Evolutionary conservation across 2,113 vertebrate genomes (phyloP), one percentile per base, ranked within the genome.

Genomic region (Phodopus roborovskii): DNA sequence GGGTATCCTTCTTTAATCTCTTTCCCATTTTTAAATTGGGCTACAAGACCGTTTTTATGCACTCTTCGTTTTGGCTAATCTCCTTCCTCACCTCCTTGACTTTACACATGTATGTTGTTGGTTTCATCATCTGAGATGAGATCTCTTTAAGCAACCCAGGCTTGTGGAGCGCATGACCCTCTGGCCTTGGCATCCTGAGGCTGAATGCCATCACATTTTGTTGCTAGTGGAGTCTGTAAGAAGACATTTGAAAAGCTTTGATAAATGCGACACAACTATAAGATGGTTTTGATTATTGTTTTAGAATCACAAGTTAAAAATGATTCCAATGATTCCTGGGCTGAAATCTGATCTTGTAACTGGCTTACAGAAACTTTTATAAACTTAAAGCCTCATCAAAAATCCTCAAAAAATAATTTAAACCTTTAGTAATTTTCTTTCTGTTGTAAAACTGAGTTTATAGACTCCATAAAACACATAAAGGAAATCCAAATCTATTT

Each of bases 371-470:
- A 89, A 93, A 93, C 17, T 88, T 12, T 62, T 75, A 3, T 86
- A 95, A 94, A 91, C n/a, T 78, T 88, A 16, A 83, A 12, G 64
- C 22, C 30, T 71, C 12, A 62, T 48, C 0, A 71, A 58, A 77
- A 91, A 64, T 73, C 20, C 5, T 86, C 42, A 90, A 90, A 92
- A 87, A 74, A 26, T 45, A 93, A n/a, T 87, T 10, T 81, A 71
- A 42, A 96, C 42, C 86, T 60, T 94, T 92, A 92, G 86, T 20
- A 82, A 82, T 92, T 94, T 71, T 88, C 77, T 93, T 95, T 22
- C 68, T 93, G 24, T 94, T n/a, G 70, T 88, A 19, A 7, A 64
- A 96, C 28, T 90, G 20, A 94, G 11, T 62, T 93, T 13, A 74
- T 22, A 50, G 56, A 94, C n/a, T 85, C 42, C 42, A 53, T 81